A percentile compares a stretch with the other conserved stretches of the same genome.
Conservation (phyloP, 2,797 vertebrate species). For the Avahi laniger region DNA sequence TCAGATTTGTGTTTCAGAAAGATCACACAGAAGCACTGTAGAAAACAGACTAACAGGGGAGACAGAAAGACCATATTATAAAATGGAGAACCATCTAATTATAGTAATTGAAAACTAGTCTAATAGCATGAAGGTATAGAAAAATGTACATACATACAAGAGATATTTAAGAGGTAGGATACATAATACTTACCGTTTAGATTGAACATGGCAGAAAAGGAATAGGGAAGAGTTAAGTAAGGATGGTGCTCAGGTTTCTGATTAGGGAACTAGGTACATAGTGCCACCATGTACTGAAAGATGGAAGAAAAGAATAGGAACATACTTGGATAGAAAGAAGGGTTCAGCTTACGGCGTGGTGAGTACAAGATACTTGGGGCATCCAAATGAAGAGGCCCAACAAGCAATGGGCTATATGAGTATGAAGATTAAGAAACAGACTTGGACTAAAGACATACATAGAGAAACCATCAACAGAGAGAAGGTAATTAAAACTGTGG, state of each 20-base stretch:
- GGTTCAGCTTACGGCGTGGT: background rate
- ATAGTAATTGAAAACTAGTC: background rate
- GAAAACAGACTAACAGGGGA: background rate
- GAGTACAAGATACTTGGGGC: background rate
- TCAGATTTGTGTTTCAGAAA: constrained; percentile 22
- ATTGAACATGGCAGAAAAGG: background rate
- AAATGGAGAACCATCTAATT: background rate
- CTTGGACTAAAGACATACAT: background rate
- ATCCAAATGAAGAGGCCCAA: background rate
- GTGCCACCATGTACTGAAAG: background rate
- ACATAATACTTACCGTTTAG: background rate
- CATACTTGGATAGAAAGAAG: background rate
- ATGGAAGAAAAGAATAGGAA: background rate
- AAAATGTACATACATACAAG: background rate
- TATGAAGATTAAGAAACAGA: background rate
- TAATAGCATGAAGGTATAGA: background rate
- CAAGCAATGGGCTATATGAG: background rate
- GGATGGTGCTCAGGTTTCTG: background rate
- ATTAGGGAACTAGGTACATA: background rate
- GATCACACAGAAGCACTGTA: background rate
- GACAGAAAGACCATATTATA: background rate
- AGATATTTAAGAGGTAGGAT: background rate
- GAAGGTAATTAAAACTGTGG: background rate
- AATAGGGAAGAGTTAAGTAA: background rate
- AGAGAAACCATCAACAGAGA: background rate